A percentile compares a stretch with the other conserved stretches of the same genome.
Conservation (phyloP, 2,888 invertebrate genomes). For the Arrhopalites spinosus region DNA sequence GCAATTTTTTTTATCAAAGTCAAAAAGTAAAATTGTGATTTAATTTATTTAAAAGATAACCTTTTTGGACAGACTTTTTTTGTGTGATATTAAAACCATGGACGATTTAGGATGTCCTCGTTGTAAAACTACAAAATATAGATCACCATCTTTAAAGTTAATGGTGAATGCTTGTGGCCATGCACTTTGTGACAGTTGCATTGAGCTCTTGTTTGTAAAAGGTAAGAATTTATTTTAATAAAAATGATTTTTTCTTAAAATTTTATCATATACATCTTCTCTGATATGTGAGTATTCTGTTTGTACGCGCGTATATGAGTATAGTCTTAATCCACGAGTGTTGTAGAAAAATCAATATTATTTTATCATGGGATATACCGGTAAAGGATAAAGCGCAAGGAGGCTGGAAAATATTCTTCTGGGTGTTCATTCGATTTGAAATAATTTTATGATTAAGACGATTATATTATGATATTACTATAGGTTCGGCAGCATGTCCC, state of each 20-base stretch:
- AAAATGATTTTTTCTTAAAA: neutral
- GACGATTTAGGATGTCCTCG: conserved; percentile 89
- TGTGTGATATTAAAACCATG: conserved; percentile 63
- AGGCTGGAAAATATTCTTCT: neutral
- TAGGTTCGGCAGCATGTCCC: conserved; percentile 91
- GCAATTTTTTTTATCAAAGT: too few species aligned
- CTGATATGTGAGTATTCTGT: too few species aligned
- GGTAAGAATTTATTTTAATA: conserved; percentile 64
- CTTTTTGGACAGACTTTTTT: neutral
- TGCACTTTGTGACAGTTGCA: conserved; percentile 95
- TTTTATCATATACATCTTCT: neutral
- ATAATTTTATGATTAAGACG: neutral
- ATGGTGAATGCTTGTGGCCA: conserved; percentile 99
- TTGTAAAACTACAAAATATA: conserved; percentile 95
- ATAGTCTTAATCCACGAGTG: too few species aligned
- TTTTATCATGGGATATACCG: neutral
- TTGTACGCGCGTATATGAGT: neutral
- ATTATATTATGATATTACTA: conserved; percentile 16
- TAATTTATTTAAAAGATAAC: neutral
- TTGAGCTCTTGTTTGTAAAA: conserved; percentile 93
- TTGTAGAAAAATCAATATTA: too few species aligned
- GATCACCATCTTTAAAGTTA: conserved; percentile 93
- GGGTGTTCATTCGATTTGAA: too few species aligned
- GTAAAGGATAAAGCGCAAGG: too few species aligned
- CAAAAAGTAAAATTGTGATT: too few species aligned